Evolutionary conservation across 2,888 invertebrate species (phyloP), one percentile per base, ranked within the genome.

Genomic region (Rugalucina vietnamica): DNA sequence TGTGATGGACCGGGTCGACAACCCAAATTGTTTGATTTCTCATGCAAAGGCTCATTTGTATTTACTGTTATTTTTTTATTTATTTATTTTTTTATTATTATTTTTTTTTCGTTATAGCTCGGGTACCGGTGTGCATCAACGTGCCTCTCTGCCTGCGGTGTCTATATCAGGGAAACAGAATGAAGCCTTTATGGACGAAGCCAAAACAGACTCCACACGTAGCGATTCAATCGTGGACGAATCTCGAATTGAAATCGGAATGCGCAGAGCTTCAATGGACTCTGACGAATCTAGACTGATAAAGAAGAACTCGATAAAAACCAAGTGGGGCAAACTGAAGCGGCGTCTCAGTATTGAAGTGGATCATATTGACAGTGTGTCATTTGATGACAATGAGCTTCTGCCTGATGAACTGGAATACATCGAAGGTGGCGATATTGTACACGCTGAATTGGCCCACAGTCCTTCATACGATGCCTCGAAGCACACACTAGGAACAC

Each of bases 391-490:
- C 12, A 76, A 70, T 10, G 84, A 87, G 32, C 70, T 85, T 21
- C 83, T 87, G 21, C 87, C 87, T 2, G 87, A 87, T 57, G 87
- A 87, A 29, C 39, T 87, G 14, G 87, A 87, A 18, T 87, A 87
- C 37, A 85, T 87, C 8, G 87, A 87, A 49, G 85, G 87, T 14
- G 87, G 87, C 0, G 87, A 87, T 70, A 85, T 87, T 24, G 79
- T 84, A 2, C 79, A 76, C 3, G 73, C 79, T 5, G 76, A 79
- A 5, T 8, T 29, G 21, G 72, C 76, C 8, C 83, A 18, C 14
- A 49, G 49, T 29, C 72, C 72, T 21, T 29, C 24, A 1, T 72
- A 75, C 37, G 21, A 5, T 24, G 21, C 60, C 36, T 36, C 76
- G 8, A 37, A n/a, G 21, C 76, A 76, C 24, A 34, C 60, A 5